Evolutionary conservation across 64 coral and sea anemone genomes (phyloP), one percentile per base, ranked within the genome.

Genomic region (Orbicella faveolata): DNA sequence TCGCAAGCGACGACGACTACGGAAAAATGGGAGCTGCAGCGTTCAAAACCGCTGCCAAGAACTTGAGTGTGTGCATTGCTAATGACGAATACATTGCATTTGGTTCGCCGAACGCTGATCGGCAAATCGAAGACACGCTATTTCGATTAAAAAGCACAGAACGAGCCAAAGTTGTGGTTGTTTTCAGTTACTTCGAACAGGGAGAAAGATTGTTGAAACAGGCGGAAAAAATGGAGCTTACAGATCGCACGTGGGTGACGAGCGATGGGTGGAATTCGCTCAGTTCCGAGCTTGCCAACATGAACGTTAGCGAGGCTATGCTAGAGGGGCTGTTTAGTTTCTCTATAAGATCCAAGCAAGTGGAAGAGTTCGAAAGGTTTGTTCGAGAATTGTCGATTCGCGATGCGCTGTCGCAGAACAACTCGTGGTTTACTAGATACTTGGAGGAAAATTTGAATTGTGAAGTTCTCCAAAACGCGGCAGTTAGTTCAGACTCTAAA

Each of bases 1-100:
- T 99, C 16, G 97, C 90, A 0, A 93, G 83, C 30, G 97, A 99
- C 36, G 97, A 99, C 34, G 97, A 99, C 33, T 99, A 99, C 41
- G 97, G 97, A 0, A 93, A 95, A 21, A 93, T 95, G 93, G 97
- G 94, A 57, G 90, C 94, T 21, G 88, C 94, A 1, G 76, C 90
- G 12, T 99, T 99, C 53, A 99, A 99, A 91, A 74, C 70, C 34
- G 88, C 91, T 0, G 94, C 91, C 1, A 90, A 72, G 61, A 99
- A 76, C 4, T 55, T 86, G 6, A 91, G 83, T 33, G 84, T 99
- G 12, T 99, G 97, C 23, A 93, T 95, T 30, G 88, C 97, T 1
- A 88, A 95, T 52, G 97, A 99, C 3, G 91, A 88, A 15, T 93
- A 95, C 74, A 96, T 99, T 16, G 76, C 79, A 1, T 99, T 99